phyloP scores from a whole-genome alignment of 2,888 invertebrate species.

The Chalcosyrphus nemorum region DNA sequence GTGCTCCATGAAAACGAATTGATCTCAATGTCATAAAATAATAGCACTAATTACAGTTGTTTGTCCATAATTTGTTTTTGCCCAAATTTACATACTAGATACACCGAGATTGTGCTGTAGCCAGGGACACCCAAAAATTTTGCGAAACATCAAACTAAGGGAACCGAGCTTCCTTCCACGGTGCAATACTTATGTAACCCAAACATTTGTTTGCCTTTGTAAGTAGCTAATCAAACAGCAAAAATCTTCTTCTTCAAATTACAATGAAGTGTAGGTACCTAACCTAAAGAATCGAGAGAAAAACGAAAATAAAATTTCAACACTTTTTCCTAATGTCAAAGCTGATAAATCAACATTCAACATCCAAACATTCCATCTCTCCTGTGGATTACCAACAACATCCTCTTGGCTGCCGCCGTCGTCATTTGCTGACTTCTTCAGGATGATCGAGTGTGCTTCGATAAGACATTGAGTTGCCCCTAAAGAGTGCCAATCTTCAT shows the following conservation, averaged over 20 bases:
- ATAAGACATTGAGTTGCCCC: slow-evolving; percentile 39
- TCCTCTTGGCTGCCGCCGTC: slow-evolving; percentile 8
- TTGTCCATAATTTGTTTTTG: background rate
- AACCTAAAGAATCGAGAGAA: slow-evolving; percentile 8
- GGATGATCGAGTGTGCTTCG: slow-evolving; percentile 44
- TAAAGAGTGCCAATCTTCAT: slow-evolving; percentile 41
- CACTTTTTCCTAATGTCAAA: slow-evolving; percentile 57
- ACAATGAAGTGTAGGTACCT: background rate
- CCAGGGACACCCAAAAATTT: too few relatives aligned
- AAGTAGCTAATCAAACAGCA: background rate
- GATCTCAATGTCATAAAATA: slow-evolving; percentile 13
- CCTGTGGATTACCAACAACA: slow-evolving; percentile 12
- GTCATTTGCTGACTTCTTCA: slow-evolving; percentile 21
- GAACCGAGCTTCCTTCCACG: too few relatives aligned
- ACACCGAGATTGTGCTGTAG: too few relatives aligned
- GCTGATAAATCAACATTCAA: slow-evolving; percentile 22
- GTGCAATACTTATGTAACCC: background rate
- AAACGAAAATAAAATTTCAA: slow-evolving; percentile 36
- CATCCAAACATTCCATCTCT: slow-evolving; percentile 23
- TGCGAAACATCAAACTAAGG: too few relatives aligned
- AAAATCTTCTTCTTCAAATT: slow-evolving; percentile 9
- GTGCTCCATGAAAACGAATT: background rate
- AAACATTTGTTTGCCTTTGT: background rate
- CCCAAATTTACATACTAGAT: background rate
- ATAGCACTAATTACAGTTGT: slow-evolving; percentile 16